Conservation (phyloP, 2,113 vertebrate genomes). For the Esox niger region DNA sequence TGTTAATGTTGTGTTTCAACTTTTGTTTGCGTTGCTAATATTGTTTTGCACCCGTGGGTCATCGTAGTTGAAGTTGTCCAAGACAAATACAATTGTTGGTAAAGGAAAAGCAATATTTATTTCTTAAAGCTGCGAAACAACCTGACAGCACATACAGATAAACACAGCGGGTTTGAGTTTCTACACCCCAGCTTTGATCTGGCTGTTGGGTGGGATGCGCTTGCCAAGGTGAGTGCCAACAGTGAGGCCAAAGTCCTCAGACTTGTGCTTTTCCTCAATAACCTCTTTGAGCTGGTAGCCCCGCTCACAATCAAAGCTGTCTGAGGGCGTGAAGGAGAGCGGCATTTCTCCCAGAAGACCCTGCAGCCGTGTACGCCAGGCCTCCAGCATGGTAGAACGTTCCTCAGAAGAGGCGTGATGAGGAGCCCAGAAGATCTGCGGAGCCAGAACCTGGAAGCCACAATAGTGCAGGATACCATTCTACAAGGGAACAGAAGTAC, state of each 20-base stretch:
- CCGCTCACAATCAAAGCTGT: slow-evolving; percentile 67
- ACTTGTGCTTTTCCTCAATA: slow-evolving; percentile 55
- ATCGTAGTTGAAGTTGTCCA: too few relatives aligned
- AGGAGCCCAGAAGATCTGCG: slow-evolving; percentile 77
- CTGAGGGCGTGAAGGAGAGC: slow-evolving; percentile 61
- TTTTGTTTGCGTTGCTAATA: too few relatives aligned
- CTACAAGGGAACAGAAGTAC: slow-evolving; percentile 50
- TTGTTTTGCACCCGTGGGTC: too few relatives aligned
- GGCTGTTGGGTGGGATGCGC: slow-evolving; percentile 66
- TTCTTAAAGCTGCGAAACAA: too few relatives aligned
- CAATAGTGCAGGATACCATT: slow-evolving; percentile 79
- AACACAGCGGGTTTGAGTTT: too few relatives aligned
- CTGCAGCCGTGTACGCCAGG: slow-evolving; percentile 52
- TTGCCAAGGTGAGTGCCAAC: slow-evolving; percentile 75
- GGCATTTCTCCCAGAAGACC: slow-evolving; percentile 47
- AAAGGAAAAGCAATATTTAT: too few relatives aligned
- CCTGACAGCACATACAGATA: too few relatives aligned
- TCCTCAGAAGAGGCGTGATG: slow-evolving; percentile 40
- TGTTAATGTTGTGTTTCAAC: too few relatives aligned
- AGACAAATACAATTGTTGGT: too few relatives aligned
- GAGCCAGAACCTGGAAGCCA: slow-evolving; percentile 80
- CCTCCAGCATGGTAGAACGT: slow-evolving; percentile 56
- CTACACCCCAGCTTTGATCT: slow-evolving; percentile 62
- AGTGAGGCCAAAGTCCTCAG: slow-evolving; percentile 63
- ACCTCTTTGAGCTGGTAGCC: slow-evolving; percentile 71